Percentiles rank a stretch among this genome's conserved stretches.
Conservation (phyloP, 2,888 invertebrate genomes). For the Drosophila fungiperda region DNA sequence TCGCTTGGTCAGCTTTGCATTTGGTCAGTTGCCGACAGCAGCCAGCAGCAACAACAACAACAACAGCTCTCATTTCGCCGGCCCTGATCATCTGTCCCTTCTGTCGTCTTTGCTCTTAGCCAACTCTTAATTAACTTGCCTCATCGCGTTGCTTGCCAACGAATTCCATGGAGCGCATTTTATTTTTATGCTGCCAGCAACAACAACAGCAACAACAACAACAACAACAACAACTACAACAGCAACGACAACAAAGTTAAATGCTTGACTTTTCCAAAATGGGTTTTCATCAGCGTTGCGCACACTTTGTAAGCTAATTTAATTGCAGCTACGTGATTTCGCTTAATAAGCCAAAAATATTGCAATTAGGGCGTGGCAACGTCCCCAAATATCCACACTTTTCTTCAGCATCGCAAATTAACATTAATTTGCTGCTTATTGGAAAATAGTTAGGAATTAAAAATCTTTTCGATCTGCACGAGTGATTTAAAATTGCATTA, state of each 20-base stretch:
- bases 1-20: slow-evolving; percentile 68
- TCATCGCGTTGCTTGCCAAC: slow-evolving; percentile 46
- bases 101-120: slow-evolving; percentile 55
- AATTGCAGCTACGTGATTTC: slow-evolving; percentile 75
- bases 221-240: slow-evolving; percentile 21
- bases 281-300: slow-evolving; percentile 64
- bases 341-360: slow-evolving; percentile 64
- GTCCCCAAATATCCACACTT: neutral
- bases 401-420: slow-evolving; percentile 20
- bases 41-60: slow-evolving; percentile 23
- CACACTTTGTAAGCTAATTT: slow-evolving; percentile 73
- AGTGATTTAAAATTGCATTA: slow-evolving; percentile 41
- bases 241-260: slow-evolving; percentile 59
- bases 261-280: slow-evolving; percentile 60
- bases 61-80: slow-evolving; percentile 6
- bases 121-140: slow-evolving; percentile 76
- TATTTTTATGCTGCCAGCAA: slow-evolving; percentile 53
- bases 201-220: slow-evolving; percentile 15
- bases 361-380: slow-evolving; percentile 56
- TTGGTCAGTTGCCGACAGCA: slow-evolving; percentile 71
- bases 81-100: slow-evolving; percentile 28
- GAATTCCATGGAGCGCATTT: slow-evolving; percentile 75
- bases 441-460: slow-evolving; percentile 55
- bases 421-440: slow-evolving; percentile 57
- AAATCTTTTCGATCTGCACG: slow-evolving; percentile 23